Percentiles rank a stretch among this genome's conserved stretches.
Conservation (phyloP, 2,113 vertebrate species). For the Brienomyrus brachyistius region DNA sequence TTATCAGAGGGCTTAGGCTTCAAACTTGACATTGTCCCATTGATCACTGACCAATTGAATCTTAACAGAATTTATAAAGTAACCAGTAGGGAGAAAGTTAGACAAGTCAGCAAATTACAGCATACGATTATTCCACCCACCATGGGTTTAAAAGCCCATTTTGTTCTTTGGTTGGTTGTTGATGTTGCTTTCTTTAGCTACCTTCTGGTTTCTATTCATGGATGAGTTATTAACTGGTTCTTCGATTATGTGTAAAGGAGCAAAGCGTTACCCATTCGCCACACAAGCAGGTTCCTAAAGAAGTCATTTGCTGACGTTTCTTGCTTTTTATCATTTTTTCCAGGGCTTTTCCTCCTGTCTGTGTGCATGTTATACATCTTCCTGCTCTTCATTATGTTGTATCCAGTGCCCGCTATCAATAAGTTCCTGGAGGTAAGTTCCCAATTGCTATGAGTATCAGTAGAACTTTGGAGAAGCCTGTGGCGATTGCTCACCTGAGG, state of each 20-base stretch:
- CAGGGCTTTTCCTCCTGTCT: constrained; percentile 64
- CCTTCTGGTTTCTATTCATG: not conserved
- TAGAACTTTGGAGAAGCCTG: not conserved
- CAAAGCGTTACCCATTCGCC: not conserved
- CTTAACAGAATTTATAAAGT: not conserved
- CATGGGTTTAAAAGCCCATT: not conserved
- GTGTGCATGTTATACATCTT: constrained; percentile 49
- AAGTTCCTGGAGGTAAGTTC: constrained; percentile 71
- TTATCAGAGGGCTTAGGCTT: not conserved
- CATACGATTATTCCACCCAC: not conserved
- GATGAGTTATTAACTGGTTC: not conserved
- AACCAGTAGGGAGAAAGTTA: not conserved
- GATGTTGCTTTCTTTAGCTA: not conserved
- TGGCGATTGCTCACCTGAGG: not conserved
- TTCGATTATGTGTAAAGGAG: not conserved
- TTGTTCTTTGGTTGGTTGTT: not conserved
- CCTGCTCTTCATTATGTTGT: constrained; percentile 80
- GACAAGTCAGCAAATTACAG: not conserved
- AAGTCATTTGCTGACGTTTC: not conserved
- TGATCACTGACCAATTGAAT: not conserved
- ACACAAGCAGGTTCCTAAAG: not conserved
- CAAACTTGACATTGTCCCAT: not conserved
- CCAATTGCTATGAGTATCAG: not conserved
- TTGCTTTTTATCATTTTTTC: not conserved
- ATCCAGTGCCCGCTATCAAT: constrained; percentile 67